A percentile compares a stretch with the other conserved stretches of the same genome.
These are phyloP conservation scores for Pygoscelis antarcticus DNA, from an alignment of 2,113 vertebrate genomes.

Conservation along the genomic window DNA sequence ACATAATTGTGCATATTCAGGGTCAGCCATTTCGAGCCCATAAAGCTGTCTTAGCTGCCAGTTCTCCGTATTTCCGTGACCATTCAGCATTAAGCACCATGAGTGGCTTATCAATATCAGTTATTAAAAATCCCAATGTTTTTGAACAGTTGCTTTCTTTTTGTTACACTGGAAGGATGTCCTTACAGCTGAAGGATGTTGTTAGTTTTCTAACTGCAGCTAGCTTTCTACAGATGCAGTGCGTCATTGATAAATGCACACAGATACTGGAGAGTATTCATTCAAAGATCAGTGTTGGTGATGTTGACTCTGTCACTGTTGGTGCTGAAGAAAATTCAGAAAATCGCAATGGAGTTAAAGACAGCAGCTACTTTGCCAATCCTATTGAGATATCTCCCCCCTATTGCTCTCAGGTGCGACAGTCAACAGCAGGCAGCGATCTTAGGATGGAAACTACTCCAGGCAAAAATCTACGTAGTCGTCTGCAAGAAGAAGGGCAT, in stretches of 20 bases:
- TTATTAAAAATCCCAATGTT: constrained; percentile 96
- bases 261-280: constrained; percentile 97
- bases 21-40: constrained; percentile 96
- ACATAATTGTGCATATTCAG: constrained; percentile 98
- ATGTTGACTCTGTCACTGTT: constrained; percentile 80
- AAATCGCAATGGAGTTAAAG: constrained; percentile 88
- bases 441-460: constrained; percentile 78
- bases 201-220: constrained; percentile 97
- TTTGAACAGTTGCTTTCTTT: constrained; percentile 97
- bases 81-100: constrained; percentile 96
- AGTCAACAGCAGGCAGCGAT: constrained; percentile 73
- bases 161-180: constrained; percentile 99
- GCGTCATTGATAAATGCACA: constrained; percentile 97
- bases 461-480: constrained; percentile 75
- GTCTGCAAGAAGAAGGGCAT: constrained; percentile 90
- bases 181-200: constrained; percentile 94
- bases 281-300: constrained; percentile 92
- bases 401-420: constrained; percentile 87
- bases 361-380: constrained; percentile 89
- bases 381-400: constrained; percentile 96
- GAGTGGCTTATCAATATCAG: constrained; percentile 98
- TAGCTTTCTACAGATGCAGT: constrained; percentile 98
- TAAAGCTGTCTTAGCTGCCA: constrained; percentile 96
- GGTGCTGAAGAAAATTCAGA: constrained; percentile 82
- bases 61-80: constrained; percentile 97